Evolutionary conservation across 2,888 invertebrate genomes (phyloP).

Genomic region (Stenoptilia bipunctidactyla): DNA sequence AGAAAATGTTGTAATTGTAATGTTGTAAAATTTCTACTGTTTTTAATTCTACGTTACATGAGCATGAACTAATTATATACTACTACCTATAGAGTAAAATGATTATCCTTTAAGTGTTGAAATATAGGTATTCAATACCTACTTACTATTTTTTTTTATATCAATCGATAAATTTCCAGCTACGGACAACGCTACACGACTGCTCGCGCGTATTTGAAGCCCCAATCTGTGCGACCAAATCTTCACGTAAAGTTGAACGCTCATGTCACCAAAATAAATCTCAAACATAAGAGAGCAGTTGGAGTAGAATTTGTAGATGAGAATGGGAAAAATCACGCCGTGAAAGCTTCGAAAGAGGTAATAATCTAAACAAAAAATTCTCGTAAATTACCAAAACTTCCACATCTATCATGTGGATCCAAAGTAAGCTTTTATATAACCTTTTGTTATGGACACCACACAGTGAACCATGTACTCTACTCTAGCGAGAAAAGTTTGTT

Average conservation of each 20-base stretch:
- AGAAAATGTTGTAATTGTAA: too few relatives aligned
- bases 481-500: too few relatives aligned
- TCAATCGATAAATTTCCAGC: too few relatives aligned
- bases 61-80: background rate
- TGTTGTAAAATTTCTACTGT: too few relatives aligned
- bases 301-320: conserved; percentile 70
- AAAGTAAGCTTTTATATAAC: too few relatives aligned
- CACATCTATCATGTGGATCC: too few relatives aligned
- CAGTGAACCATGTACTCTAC: too few relatives aligned
- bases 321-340: conserved; percentile 33
- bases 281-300: conserved; percentile 44
- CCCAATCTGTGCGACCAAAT: conserved; percentile 57
- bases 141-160: too few relatives aligned
- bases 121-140: too few relatives aligned
- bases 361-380: conserved; percentile 2
- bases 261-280: conserved; percentile 66
- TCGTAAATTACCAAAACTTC: too few relatives aligned
- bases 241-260: conserved; percentile 70
- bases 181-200: conserved; percentile 73
- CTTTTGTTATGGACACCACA: too few relatives aligned
- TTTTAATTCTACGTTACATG: background rate
- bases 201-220: conserved; percentile 64
- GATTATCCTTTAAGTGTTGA: too few relatives aligned
- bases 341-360: conserved; percentile 64
- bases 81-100: background rate